A percentile compares a stretch with the other conserved stretches of the same genome.
Conservation (phyloP, 1,140 invertebrate species). For the Hypothenemus hampei region DNA sequence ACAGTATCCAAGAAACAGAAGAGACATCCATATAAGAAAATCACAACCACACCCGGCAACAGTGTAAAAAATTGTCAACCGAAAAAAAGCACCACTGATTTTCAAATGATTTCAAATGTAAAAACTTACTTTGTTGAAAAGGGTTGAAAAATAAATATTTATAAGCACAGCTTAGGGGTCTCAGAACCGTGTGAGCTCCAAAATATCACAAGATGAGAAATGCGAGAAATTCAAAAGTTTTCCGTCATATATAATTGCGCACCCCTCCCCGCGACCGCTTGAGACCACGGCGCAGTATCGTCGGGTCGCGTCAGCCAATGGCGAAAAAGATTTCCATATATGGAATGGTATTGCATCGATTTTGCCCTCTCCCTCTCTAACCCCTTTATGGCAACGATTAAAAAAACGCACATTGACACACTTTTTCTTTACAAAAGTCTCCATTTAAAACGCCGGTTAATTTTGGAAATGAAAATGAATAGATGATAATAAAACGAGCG, state of each 20-base stretch:
- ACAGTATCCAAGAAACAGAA: neutral
- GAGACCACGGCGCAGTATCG: slow-evolving; percentile 27
- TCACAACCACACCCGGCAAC: neutral
- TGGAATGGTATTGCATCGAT: slow-evolving; percentile 43
- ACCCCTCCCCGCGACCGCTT: slow-evolving; percentile 29
- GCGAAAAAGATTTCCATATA: slow-evolving; percentile 46
- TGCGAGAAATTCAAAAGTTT: slow-evolving; percentile 31
- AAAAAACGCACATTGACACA: too few species aligned
- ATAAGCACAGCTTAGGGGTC: slow-evolving; percentile 28
- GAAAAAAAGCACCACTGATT: slow-evolving; percentile 9
- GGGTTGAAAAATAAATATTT: slow-evolving; percentile 27
- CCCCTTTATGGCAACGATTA: too few species aligned
- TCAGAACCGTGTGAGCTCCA: slow-evolving; percentile 19
- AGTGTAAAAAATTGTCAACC: neutral
- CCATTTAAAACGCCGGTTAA: too few species aligned
- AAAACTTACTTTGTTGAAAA: slow-evolving; percentile 35
- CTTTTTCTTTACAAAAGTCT: too few species aligned
- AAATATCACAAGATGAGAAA: slow-evolving; percentile 39
- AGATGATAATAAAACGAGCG: too few species aligned
- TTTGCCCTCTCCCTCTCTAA: slow-evolving; percentile 25
- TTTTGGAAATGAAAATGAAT: too few species aligned
- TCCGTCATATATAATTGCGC: slow-evolving; percentile 36
- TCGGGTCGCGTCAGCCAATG: slow-evolving; percentile 38
- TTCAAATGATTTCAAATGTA: neutral
- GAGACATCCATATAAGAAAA: neutral